A percentile compares a stretch with the other conserved stretches of the same genome.
Evolutionary conservation across 2,888 invertebrate genomes (phyloP).

Genomic region (Eucriotettix oculatus): DNA sequence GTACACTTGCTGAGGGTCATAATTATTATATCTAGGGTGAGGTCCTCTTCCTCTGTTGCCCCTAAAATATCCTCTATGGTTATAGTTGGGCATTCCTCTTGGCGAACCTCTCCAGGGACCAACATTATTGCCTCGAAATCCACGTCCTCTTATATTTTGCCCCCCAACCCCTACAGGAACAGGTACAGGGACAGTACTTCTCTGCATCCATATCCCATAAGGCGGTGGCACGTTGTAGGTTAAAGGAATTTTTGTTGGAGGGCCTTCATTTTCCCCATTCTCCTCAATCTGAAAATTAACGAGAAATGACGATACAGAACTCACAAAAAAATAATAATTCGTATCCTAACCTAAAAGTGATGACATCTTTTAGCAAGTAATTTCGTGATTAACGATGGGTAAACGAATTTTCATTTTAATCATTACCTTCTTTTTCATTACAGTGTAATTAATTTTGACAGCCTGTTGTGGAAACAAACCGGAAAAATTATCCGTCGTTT

Average conservation of each 20-base stretch:
- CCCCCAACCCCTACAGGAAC: too few relatives aligned
- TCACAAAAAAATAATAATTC: too few relatives aligned
- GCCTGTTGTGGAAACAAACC: too few relatives aligned
- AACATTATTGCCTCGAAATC: background rate
- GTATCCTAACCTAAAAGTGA: too few relatives aligned
- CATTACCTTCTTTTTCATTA: background rate
- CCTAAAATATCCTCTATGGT: background rate
- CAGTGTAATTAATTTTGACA: background rate
- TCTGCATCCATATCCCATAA: background rate
- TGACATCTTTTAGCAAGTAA: too few relatives aligned
- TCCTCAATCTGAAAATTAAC: background rate
- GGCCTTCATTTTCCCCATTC: background rate
- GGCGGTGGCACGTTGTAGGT: background rate
- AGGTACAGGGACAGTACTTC: background rate
- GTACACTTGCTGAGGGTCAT: background rate
- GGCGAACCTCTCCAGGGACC: background rate
- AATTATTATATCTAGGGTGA: background rate
- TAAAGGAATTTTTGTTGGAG: background rate
- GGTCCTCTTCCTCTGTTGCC: background rate
- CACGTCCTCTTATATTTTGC: background rate
- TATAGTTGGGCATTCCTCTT: slow-evolving; percentile 3
- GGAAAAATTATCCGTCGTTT: background rate
- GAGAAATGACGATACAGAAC: too few relatives aligned
- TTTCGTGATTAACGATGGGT: too few relatives aligned
- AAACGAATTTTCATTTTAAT: background rate